Conservation (phyloP, 2,797 vertebrate species). For the Luscinia luscinia region DNA sequence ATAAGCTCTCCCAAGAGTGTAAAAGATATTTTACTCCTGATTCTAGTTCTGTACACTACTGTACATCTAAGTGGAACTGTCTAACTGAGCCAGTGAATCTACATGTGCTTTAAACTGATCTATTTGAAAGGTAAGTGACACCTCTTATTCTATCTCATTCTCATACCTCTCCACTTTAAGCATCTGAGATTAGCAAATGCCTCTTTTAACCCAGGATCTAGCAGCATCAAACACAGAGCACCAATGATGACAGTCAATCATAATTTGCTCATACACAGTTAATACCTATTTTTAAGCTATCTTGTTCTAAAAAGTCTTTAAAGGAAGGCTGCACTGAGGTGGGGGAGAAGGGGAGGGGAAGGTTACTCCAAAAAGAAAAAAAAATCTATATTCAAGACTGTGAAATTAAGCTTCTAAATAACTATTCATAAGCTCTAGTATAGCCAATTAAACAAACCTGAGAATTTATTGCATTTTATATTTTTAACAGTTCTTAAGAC, state of each 20-base stretch:
- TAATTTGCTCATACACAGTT: not conserved
- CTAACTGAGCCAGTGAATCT: not conserved
- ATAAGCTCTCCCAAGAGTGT: not conserved
- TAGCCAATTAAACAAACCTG: not conserved
- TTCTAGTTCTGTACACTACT: not conserved
- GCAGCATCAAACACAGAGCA: not conserved
- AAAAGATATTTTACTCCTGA: not conserved
- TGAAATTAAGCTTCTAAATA: constrained; percentile 10
- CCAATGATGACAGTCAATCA: not conserved
- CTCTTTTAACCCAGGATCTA: not conserved
- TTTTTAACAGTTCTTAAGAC: not conserved
- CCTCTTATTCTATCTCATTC: not conserved
- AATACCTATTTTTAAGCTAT: not conserved
- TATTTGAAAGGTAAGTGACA: not conserved
- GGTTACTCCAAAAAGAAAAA: not conserved
- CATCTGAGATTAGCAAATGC: not conserved
- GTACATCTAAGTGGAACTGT: not conserved
- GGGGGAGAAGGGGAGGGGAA: fast-evolving
- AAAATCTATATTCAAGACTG: not conserved
- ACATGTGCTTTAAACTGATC: not conserved
- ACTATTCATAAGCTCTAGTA: not conserved
- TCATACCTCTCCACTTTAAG: not conserved
- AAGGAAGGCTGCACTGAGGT: not conserved
- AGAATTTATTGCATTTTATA: not conserved
- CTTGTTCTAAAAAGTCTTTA: not conserved